These are phyloP conservation scores for Sinella curviseta DNA, from an alignment of 1,140 invertebrate species.

Conservation along the genomic window DNA sequence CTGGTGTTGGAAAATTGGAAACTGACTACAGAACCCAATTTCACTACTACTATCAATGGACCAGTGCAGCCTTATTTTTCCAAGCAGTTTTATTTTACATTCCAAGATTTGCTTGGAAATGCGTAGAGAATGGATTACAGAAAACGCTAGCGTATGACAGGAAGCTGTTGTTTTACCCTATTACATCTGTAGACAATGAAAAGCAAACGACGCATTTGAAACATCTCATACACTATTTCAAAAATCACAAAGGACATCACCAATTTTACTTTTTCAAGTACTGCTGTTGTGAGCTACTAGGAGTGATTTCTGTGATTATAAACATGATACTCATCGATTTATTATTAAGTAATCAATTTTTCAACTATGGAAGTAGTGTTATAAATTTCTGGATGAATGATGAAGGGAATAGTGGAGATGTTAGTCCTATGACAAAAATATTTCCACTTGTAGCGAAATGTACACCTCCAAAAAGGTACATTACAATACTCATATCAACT, in stretches of 20 bases:
- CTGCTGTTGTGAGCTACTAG: conserved; percentile 79
- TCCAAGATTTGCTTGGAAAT: conserved; percentile 83
- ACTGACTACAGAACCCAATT: conserved; percentile 63
- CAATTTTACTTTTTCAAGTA: conserved; percentile 83
- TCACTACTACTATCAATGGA: conserved; percentile 93
- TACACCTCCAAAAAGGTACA: background rate
- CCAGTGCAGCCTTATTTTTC: conserved; percentile 76
- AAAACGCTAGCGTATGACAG: conserved; percentile 81
- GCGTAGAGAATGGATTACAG: conserved; percentile 80
- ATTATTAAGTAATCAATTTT: conserved; percentile 81
- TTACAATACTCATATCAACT: no score
- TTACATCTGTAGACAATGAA: conserved; percentile 53
- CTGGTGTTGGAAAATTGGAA: conserved; percentile 48
- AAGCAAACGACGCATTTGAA: conserved; percentile 74
- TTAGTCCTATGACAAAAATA: background rate
- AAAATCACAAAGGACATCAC: conserved; percentile 73
- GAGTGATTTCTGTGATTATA: conserved; percentile 81
- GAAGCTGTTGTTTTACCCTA: conserved; percentile 66
- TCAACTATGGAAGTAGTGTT: background rate
- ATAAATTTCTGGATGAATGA: background rate
- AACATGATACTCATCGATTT: conserved; percentile 90
- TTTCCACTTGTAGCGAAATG: background rate
- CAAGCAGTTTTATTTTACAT: conserved; percentile 91
- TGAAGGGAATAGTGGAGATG: no score
- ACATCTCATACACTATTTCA: conserved; percentile 78